phyloP scores from a whole-genome alignment of 2,113 vertebrate genomes.

The Melierax canorus region DNA sequence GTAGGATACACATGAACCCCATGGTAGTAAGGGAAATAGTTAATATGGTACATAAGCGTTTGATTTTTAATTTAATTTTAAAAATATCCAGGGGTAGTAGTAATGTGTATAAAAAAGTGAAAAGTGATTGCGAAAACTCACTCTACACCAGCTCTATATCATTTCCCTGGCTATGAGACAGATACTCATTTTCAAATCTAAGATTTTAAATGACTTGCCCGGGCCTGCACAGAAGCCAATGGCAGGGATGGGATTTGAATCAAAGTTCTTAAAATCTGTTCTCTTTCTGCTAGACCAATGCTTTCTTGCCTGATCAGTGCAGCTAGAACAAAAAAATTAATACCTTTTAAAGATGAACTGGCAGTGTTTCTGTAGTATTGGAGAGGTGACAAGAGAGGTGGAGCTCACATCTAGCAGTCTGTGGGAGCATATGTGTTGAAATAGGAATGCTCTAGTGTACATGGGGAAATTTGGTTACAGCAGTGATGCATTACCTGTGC shows the following conservation, averaged over 20 bases:
- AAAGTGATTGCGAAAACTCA: background rate
- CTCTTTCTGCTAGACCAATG: background rate
- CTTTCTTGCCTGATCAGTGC: background rate
- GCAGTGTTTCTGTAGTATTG: background rate
- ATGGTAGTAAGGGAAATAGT: background rate
- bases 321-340: background rate
- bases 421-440: background rate
- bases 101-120: background rate
- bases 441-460: background rate
- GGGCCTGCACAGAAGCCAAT: background rate
- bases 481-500: background rate
- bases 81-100: background rate
- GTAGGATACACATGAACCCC: background rate
- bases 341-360: background rate
- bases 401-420: background rate
- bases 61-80: background rate
- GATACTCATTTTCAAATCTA: background rate
- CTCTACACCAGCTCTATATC: background rate
- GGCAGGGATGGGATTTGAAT: background rate
- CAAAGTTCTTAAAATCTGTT: background rate
- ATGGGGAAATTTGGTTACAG: background rate
- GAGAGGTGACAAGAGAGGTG: background rate
- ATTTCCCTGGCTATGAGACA: background rate
- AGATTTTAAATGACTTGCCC: background rate
- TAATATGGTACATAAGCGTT: background rate